phyloP scores from a whole-genome alignment of 2,797 vertebrate genomes.

The Oryzias sinensis region DNA sequence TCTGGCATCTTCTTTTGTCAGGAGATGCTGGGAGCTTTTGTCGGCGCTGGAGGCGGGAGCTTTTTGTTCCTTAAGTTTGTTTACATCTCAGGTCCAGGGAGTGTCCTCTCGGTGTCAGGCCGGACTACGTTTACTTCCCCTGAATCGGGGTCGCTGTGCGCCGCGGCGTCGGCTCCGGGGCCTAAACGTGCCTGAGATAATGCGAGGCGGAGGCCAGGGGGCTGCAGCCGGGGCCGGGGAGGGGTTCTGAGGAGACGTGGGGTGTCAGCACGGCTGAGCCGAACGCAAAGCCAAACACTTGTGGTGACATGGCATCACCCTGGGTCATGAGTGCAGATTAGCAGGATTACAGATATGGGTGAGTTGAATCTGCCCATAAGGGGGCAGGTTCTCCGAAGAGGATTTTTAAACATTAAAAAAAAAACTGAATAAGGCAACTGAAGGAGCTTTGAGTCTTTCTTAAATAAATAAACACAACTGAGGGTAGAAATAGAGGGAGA shows the following conservation, averaged over 20 bases:
- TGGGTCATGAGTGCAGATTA: slow-evolving; percentile 63
- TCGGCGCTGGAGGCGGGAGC: slow-evolving; percentile 62
- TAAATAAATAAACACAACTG: too few species aligned
- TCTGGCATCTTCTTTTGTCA: slow-evolving; percentile 62
- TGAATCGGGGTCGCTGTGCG: slow-evolving; percentile 42
- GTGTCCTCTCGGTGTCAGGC: slow-evolving; percentile 56
- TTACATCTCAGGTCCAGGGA: slow-evolving; percentile 68
- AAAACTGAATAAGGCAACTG: too few species aligned
- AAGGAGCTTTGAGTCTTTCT: too few species aligned
- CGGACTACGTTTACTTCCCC: slow-evolving; percentile 53
- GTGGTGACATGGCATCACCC: slow-evolving; percentile 59
- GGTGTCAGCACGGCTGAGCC: slow-evolving; percentile 57
- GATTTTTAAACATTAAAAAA: too few species aligned
- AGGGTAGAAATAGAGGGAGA: too few species aligned
- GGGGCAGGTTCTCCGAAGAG: neutral
- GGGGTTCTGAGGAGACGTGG: slow-evolving; percentile 47
- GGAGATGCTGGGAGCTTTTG: slow-evolving; percentile 62
- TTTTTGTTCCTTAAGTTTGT: slow-evolving; percentile 58
- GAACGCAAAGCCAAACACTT: slow-evolving; percentile 58
- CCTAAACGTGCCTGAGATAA: slow-evolving; percentile 58
- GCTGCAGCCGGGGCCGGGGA: slow-evolving; percentile 49
- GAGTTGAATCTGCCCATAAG: slow-evolving; percentile 31
- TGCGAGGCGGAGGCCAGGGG: slow-evolving; percentile 50
- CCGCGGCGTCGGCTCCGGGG: slow-evolving; percentile 49
- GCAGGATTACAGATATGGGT: slow-evolving; percentile 59